Percentiles rank a stretch among this genome's conserved stretches.
phyloP scores from a whole-genome alignment of 2,888 invertebrate species.

The Ophioninae sp. region DNA sequence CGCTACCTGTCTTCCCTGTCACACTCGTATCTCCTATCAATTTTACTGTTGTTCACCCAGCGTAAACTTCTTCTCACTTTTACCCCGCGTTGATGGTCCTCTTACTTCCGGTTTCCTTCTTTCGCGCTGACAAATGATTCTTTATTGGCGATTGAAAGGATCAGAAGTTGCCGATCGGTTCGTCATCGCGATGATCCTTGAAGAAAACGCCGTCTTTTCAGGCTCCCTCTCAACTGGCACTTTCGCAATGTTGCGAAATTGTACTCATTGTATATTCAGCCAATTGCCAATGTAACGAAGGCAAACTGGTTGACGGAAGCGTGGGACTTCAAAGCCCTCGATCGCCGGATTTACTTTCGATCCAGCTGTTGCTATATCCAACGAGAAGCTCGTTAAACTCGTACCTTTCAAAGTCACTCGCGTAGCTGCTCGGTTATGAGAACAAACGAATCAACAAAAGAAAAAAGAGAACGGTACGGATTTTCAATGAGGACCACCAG shows the following conservation, averaged over 20 bases:
- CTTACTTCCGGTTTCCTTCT: too few relatives aligned
- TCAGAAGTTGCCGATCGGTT: background rate
- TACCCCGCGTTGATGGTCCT: background rate
- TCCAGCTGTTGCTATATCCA: constrained; percentile 43
- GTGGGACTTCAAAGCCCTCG: constrained; percentile 40
- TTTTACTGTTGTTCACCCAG: constrained; percentile 47
- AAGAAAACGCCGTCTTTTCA: constrained; percentile 19
- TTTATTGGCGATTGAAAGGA: background rate
- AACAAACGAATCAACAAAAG: background rate
- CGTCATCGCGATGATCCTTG: constrained; percentile 8
- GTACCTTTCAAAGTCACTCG: constrained; percentile 27
- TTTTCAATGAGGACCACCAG: constrained; percentile 5
- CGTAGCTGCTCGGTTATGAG: background rate
- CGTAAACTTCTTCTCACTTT: constrained; percentile 55
- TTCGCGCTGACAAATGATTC: too few relatives aligned
- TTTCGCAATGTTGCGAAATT: constrained; percentile 14
- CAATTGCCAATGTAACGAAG: constrained; percentile 40
- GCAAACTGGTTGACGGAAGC: constrained; percentile 45
- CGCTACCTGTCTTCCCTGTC: background rate
- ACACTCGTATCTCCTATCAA: constrained; percentile 52
- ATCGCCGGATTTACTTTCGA: constrained; percentile 54
- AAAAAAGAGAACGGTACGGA: background rate
- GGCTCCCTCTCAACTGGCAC: background rate
- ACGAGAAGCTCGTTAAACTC: constrained; percentile 40
- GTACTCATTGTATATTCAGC: constrained; percentile 27